Evolutionary conservation across 2,888 invertebrate species (phyloP).

Genomic region (Odontothrips loti): DNA sequence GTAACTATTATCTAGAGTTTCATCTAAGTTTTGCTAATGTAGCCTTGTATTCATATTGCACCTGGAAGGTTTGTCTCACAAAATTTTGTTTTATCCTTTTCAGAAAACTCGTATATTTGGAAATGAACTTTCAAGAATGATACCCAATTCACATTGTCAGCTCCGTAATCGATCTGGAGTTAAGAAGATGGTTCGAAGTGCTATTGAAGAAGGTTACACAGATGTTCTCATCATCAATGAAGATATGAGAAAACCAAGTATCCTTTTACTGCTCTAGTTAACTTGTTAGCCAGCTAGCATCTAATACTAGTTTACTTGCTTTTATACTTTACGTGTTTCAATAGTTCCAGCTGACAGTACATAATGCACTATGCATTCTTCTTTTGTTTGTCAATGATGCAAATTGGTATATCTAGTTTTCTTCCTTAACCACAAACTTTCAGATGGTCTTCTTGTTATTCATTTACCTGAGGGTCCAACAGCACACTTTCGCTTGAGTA

Average conservation of each 20-base stretch:
- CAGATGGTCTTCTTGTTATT: constrained; percentile 83
- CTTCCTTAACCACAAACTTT: constrained; percentile 38
- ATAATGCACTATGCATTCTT: constrained; percentile 12
- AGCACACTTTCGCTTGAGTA: constrained; percentile 90
- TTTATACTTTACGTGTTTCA: not conserved
- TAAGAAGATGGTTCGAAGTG: constrained; percentile 87
- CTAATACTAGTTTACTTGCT: too few relatives aligned
- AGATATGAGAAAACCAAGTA: constrained; percentile 79
- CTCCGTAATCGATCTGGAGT: constrained; percentile 85
- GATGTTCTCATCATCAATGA: constrained; percentile 93
- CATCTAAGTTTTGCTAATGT: not conserved
- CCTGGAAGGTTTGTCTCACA: too few relatives aligned
- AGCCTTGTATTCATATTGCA: not conserved
- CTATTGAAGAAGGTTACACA: constrained; percentile 72
- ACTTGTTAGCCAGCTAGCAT: constrained; percentile 43
- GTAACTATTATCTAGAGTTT: constrained; percentile 43
- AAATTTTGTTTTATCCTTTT: constrained; percentile 35
- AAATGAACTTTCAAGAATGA: constrained; percentile 80
- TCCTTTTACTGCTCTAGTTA: constrained; percentile 44
- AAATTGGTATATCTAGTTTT: not conserved
- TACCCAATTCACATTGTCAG: constrained; percentile 85
- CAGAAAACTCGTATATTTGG: constrained; percentile 87
- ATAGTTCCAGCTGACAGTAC: not conserved
- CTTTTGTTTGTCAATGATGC: not conserved
- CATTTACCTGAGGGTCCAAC: constrained; percentile 97